Evolutionary conservation across 2,113 vertebrate genomes (phyloP).

Genomic region (Aegotheles bennettii): DNA sequence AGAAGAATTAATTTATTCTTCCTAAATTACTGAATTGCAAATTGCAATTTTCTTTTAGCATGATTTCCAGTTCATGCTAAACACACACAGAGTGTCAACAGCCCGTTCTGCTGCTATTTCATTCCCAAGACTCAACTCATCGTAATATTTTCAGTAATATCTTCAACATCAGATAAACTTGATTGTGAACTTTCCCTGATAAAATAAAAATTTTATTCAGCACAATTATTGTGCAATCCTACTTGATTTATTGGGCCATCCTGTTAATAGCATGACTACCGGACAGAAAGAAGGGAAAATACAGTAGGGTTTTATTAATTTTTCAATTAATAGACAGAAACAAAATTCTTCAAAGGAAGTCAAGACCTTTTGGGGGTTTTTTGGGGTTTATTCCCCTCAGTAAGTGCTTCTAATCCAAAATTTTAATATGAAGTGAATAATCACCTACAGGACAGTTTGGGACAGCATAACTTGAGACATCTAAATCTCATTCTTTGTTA

Average conservation of each 20-base stretch:
- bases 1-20: not conserved
- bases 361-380: not conserved
- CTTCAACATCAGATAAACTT: not conserved
- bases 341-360: not conserved
- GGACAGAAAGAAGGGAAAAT: not conserved
- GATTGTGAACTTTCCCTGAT: not conserved
- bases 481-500: not conserved
- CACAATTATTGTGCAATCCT: not conserved
- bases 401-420: not conserved
- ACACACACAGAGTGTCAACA: not conserved
- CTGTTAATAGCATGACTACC: not conserved
- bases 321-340: not conserved
- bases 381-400: not conserved
- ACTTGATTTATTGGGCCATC: not conserved
- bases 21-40: not conserved
- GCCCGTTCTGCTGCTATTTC: not conserved
- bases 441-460: not conserved
- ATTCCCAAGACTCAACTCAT: not conserved
- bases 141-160: not conserved
- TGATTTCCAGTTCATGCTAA: not conserved
- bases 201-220: not conserved
- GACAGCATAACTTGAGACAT: not conserved
- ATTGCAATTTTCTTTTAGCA: not conserved
- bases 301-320: not conserved
- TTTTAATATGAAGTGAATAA: not conserved